Conservation (phyloP, 2,888 invertebrate species). For the Toxonevra muliebris region DNA sequence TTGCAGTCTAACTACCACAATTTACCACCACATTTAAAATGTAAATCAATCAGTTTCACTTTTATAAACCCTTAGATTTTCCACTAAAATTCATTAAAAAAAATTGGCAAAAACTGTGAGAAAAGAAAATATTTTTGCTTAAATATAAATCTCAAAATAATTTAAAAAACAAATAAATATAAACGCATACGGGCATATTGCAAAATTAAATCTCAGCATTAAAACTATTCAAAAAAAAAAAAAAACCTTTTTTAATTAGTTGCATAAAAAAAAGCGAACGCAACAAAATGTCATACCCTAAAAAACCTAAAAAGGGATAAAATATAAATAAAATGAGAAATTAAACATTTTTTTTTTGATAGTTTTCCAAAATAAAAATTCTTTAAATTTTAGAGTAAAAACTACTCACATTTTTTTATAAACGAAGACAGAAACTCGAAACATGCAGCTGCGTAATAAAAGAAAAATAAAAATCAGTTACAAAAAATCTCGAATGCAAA, state of each 20-base stretch:
- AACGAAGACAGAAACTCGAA: slow-evolving; percentile 3
- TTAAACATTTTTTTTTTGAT: not conserved
- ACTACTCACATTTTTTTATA: slow-evolving; percentile 12
- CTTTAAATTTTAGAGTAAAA: slow-evolving; percentile 24
- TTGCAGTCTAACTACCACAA: too few species aligned
- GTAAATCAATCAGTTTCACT: too few species aligned
- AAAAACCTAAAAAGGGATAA: not conserved
- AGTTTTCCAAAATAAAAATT: slow-evolving; percentile 19
- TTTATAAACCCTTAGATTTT: too few species aligned
- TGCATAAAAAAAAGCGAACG: not conserved
- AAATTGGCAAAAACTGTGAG: too few species aligned
- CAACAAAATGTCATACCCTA: not conserved
- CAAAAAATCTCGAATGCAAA: slow-evolving; percentile 22
- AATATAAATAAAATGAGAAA: slow-evolving; percentile 5
- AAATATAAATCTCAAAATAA: too few species aligned
- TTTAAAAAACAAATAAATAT: too few species aligned
- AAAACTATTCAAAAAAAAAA: too few species aligned
- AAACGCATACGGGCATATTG: too few species aligned
- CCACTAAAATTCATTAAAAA: too few species aligned
- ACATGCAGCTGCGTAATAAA: not conserved
- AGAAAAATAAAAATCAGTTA: not conserved
- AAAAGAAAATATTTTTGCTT: too few species aligned
- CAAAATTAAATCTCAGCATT: too few species aligned
- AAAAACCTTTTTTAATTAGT: not conserved
- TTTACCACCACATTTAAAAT: too few species aligned